phyloP scores from a whole-genome alignment of 2,888 invertebrate genomes.

The Mesodorylaimus sp. region DNA sequence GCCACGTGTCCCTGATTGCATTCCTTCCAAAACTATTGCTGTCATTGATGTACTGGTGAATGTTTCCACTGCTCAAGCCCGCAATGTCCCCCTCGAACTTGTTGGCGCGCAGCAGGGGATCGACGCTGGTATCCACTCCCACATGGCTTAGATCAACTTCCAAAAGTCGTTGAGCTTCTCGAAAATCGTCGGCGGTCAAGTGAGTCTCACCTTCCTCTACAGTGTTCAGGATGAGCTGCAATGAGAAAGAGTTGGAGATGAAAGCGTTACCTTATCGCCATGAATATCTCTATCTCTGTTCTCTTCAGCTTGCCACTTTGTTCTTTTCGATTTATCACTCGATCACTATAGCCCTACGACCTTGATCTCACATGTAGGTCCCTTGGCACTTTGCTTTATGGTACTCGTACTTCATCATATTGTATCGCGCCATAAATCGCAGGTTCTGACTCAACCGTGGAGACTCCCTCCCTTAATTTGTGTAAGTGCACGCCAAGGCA shows the following conservation, averaged over 20 bases:
- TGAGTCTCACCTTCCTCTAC: background rate
- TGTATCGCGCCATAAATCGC: no score
- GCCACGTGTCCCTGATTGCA: conserved; percentile 5
- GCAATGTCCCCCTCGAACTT: conserved; percentile 11
- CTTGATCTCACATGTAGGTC: no score
- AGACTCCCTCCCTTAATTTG: no score
- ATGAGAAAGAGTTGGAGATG: background rate
- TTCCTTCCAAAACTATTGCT: background rate
- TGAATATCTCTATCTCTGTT: no score
- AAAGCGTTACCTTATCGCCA: no score
- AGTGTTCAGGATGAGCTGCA: background rate
- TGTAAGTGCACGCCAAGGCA: no score
- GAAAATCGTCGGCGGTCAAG: conserved; percentile 5
- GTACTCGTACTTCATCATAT: no score
- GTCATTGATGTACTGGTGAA: conserved; percentile 5
- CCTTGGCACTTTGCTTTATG: no score
- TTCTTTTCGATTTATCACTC: no score
- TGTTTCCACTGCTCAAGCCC: conserved; percentile 1
- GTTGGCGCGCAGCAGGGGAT: background rate
- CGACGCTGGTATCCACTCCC: background rate
- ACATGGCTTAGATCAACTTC: background rate
- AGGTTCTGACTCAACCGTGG: no score
- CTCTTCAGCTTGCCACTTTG: no score
- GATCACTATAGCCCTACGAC: no score
- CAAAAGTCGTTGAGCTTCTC: background rate